Evolutionary conservation across 2,797 vertebrate genomes (phyloP).

Genomic region (Chelon auratus): DNA sequence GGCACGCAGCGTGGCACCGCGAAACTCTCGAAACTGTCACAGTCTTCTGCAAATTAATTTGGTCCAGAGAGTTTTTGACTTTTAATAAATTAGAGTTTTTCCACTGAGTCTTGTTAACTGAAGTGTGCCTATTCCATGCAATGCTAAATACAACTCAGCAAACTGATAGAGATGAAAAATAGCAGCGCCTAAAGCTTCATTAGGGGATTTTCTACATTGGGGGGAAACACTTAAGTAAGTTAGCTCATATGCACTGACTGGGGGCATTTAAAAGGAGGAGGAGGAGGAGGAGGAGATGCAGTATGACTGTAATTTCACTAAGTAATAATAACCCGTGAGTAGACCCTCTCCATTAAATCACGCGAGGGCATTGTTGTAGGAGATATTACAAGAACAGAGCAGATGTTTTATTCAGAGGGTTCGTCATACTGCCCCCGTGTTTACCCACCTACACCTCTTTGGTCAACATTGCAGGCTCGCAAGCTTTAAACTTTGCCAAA

Average conservation of each 20-base stretch:
- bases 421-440: background rate
- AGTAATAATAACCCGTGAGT: background rate
- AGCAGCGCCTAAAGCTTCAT: slow-evolving; percentile 57
- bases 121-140: slow-evolving; percentile 56
- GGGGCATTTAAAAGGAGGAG: slow-evolving; percentile 2
- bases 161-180: slow-evolving; percentile 62
- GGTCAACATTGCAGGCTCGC: background rate
- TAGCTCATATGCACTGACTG: slow-evolving; percentile 16
- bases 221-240: slow-evolving; percentile 48
- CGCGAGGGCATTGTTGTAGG: background rate
- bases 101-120: slow-evolving; percentile 57
- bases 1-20: slow-evolving; percentile 23
- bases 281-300: background rate
- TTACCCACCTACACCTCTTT: background rate
- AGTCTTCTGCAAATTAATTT: slow-evolving; percentile 59
- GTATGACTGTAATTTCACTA: background rate
- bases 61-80: slow-evolving; percentile 51
- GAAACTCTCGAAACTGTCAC: slow-evolving; percentile 36
- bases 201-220: slow-evolving; percentile 52
- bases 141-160: slow-evolving; percentile 56
- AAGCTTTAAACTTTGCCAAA: background rate
- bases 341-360: background rate
- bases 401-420: background rate
- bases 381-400: background rate
- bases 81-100: slow-evolving; percentile 58